Base-by-base conservation (phyloP, 2,888 invertebrate species). In the Synergus umbraculus region DNA sequence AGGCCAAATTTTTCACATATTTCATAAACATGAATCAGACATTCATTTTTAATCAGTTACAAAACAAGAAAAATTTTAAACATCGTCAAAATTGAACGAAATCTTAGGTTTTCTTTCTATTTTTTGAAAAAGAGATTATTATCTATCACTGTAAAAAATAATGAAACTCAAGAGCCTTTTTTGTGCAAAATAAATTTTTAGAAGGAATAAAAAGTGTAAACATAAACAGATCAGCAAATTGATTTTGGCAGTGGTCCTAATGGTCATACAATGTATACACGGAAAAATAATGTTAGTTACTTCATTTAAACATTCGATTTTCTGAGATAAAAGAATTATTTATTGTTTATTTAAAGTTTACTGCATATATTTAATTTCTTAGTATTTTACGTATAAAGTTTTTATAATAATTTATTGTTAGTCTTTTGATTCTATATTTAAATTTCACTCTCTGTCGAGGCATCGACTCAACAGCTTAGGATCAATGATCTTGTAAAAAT, bases 1-100 rank as follows among this genome's bases (percentile, higher is more conserved):
- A 89, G 88, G 88, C 86, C 87, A 85, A 86, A 86, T 86, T 88
- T 89, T 88, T 83, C 78, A 79, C 81, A 69, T 78, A 79, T 79
- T 66, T 69, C 73, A 64, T 43, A 15, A 69, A 49, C 2, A 15
- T 15, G 49, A 49, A 69, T 29, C 15, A 44, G 67, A 67, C 18
- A 69, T 67, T 22, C 44, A 22, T 67, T 15, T 15, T 0, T 49
- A 49, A 9, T 15, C 15, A 13, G 46, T 64, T 64, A 13, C 12
- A 13, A 64, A 41, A 37, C 2, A 41, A 4, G 8, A 4, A 22
- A 37, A 41, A 3, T 5, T 37, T 29, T 5, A 63, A 63, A 4
- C 1, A 43, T 8, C 43, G 43, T 43, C 9, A 7, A 63, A 63
- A 63, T 18, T 63, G 18, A 18, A 4, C 9, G 8, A 18, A 63